phyloP scores from a whole-genome alignment of 2,113 vertebrate genomes.

The Phrynosoma platyrhinos region DNA sequence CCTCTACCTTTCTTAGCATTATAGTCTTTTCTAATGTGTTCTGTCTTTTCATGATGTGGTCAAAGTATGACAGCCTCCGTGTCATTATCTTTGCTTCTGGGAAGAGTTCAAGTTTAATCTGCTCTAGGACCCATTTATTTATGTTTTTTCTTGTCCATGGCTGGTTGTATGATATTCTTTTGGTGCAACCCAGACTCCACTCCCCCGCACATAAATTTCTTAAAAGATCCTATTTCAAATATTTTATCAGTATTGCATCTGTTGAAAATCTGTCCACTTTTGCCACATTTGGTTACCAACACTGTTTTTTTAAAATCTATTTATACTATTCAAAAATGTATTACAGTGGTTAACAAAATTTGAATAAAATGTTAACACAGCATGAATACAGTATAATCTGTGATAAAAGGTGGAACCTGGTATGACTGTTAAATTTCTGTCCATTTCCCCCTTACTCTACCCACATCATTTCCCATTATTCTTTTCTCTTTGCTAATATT shows the following conservation, averaged over 20 bases:
- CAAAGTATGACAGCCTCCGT: too few species aligned
- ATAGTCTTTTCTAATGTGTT: too few species aligned
- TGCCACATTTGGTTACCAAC: neutral
- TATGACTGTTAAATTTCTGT: neutral
- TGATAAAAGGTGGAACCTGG: neutral
- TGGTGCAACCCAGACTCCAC: neutral
- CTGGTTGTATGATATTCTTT: neutral
- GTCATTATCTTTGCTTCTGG: too few species aligned
- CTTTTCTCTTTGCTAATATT: conserved; percentile 26
- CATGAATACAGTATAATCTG: neutral
- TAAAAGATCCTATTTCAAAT: neutral
- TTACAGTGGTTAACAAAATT: neutral
- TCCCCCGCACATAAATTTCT: too few species aligned
- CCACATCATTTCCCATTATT: neutral
- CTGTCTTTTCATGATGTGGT: too few species aligned
- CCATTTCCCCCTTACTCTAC: neutral
- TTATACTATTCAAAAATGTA: neutral
- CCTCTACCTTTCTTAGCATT: too few species aligned
- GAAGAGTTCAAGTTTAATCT: too few species aligned
- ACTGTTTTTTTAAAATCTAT: neutral
- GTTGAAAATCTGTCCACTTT: neutral
- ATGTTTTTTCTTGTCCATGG: too few species aligned
- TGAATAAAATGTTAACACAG: neutral
- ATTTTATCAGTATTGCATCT: neutral
- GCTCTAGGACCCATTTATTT: too few species aligned